Evolutionary conservation across 2,888 invertebrate genomes (phyloP), one percentile per base, ranked within the genome.

Genomic region (Calameuta pallipes): DNA sequence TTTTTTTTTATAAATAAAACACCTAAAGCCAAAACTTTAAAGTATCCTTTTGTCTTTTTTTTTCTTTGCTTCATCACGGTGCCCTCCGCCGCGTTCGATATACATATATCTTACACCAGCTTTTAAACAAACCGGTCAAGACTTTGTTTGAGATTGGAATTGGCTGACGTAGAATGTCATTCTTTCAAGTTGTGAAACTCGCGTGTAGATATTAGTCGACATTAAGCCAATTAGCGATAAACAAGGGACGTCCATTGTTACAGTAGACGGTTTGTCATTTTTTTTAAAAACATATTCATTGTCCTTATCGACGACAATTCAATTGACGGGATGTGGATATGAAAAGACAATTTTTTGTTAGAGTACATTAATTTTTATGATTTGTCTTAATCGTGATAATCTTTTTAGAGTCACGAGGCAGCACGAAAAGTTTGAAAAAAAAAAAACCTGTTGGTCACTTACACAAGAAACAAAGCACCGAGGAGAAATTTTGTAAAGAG

Each of bases 1-100:
- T 87, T 86, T 85, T 86, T 85, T 87, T 87, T 86, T 87, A 87
- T 86, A 88, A 88, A 89, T 88, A 88, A 88, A 89, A 83, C 78
- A 79, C 80, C 75, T 78, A 80, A 85, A 81, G 30, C 71, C 71
- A 71, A 71, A 33, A 33, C 31, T 31, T 35, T 23, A 23, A 71
- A 31, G 71, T 71, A 71, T 33, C 34, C 13, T 71, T 31, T 71
- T 71, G 33, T 33, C 15, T 71, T 30, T 15, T 31, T 70, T 11
- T 31, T 70, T 71, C 12, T 71, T 71, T 56, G 23, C 15, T 56
- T 56, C 23, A 23, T 23, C 23, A 23, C 23, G 23, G 56, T 56
- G 56, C 56, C 56, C 2, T 56, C 23, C 23, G 56, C 23, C 56
- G 23, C 9, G 56, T 23, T 56, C 56, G 56, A 56, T 56, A 56